These are phyloP conservation scores for Caenorhabditis wallacei DNA, from an alignment of 2,888 invertebrate species.

Conservation along the genomic window DNA sequence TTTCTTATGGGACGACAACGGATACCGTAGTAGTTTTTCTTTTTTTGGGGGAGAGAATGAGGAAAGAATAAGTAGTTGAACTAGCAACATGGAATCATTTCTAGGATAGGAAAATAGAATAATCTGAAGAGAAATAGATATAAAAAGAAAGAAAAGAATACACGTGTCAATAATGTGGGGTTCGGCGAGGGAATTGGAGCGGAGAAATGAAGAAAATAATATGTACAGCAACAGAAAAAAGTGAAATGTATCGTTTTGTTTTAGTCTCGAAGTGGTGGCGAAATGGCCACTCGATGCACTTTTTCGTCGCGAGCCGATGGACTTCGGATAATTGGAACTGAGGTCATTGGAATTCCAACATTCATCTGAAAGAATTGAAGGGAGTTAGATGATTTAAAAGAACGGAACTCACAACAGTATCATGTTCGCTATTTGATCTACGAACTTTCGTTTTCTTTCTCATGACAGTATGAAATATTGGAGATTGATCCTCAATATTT, in stretches of 20 bases:
- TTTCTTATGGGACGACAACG: neutral
- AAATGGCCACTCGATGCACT: conserved; percentile 57
- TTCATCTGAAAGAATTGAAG: conserved; percentile 51
- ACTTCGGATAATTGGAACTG: conserved; percentile 69
- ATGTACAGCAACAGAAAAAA: conserved; percentile 44
- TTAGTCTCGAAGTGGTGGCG: conserved; percentile 64
- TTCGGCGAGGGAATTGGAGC: conserved; percentile 40
- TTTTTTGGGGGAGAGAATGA: neutral
- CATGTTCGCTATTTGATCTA: conserved; percentile 73
- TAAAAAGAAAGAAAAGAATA: conserved; percentile 43
- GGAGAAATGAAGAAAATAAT: conserved; percentile 8
- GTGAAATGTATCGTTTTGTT: conserved; percentile 18
- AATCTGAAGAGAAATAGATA: conserved; percentile 25
- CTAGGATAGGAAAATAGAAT: conserved; percentile 7
- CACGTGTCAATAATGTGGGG: conserved; percentile 60
- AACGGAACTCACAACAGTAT: conserved; percentile 54
- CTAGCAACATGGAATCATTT: conserved; percentile 60
- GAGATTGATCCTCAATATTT: conserved; percentile 67
- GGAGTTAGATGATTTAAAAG: neutral
- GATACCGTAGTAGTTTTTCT: conserved; percentile 6
- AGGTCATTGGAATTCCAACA: conserved; percentile 61
- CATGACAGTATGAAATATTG: conserved; percentile 78
- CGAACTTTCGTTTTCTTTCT: conserved; percentile 74
- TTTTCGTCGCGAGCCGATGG: conserved; percentile 65
- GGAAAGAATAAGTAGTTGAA: conserved; percentile 52